A percentile compares a stretch with the other conserved stretches of the same genome.
Conservation (phyloP, 2,888 invertebrate species). For the Stenodera caucasica region DNA sequence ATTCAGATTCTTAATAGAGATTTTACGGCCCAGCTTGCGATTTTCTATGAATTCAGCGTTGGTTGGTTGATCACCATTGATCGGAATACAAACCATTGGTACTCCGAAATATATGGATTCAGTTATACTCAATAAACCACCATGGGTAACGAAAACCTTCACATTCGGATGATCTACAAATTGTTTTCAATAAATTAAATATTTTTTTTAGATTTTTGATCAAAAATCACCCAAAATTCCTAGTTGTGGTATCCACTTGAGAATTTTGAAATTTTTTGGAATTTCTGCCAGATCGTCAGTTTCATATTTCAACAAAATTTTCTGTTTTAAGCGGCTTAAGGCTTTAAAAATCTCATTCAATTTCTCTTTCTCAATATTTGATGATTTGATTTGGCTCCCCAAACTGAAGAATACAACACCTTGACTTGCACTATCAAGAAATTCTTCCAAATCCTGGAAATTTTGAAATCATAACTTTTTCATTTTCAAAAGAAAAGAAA, state of each 20-base stretch:
- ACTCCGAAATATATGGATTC: constrained; percentile 18
- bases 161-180: constrained; percentile 28
- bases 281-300: constrained; percentile 51
- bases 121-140: constrained; percentile 20
- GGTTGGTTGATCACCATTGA: constrained; percentile 20
- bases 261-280: constrained; percentile 26
- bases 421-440: constrained; percentile 58
- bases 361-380: constrained; percentile 59
- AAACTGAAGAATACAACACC: constrained; percentile 64
- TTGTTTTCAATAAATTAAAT: no score
- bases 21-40: constrained; percentile 1
- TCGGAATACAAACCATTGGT: constrained; percentile 17
- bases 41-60: constrained; percentile 12
- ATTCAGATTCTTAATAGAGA: constrained; percentile 14
- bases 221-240: no score
- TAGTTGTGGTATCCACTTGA: constrained; percentile 36
- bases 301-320: constrained; percentile 73
- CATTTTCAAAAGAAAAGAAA: no score
- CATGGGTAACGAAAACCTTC: constrained; percentile 19
- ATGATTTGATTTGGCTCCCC: constrained; percentile 63
- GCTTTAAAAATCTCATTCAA: constrained; percentile 60
- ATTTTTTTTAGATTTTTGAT: no score
- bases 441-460: constrained; percentile 58
- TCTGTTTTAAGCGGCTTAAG: constrained; percentile 63
- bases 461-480: no score